Conservation (phyloP, 2,888 invertebrate genomes). For the Agelastica alni region DNA sequence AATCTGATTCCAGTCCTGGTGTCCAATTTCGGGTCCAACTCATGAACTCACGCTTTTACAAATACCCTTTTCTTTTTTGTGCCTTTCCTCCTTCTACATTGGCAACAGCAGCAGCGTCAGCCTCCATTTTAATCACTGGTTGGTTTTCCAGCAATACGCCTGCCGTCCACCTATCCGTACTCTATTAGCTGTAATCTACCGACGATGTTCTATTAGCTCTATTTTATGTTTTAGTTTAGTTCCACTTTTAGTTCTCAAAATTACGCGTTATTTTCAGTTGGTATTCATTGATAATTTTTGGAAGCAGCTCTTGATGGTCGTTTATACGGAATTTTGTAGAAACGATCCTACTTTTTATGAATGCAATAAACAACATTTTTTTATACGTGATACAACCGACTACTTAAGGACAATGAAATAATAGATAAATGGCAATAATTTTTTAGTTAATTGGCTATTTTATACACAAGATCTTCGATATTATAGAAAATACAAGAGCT, state of each 20-base stretch:
- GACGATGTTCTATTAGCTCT: neutral
- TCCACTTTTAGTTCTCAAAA: no score
- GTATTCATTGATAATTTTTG: no score
- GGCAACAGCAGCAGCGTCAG: slow-evolving; percentile 19
- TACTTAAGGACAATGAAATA: no score
- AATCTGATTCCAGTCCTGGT: slow-evolving; percentile 9
- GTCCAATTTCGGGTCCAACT: slow-evolving; percentile 27
- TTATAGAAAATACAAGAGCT: no score
- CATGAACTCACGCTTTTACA: slow-evolving; percentile 29
- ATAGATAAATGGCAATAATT: no score
- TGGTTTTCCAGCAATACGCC: slow-evolving; percentile 20
- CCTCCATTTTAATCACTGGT: slow-evolving; percentile 31
- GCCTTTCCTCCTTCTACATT: slow-evolving; percentile 12
- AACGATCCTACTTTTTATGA: no score
- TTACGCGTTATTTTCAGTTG: neutral
- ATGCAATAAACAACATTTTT: no score
- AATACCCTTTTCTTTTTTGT: slow-evolving; percentile 27
- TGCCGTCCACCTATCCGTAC: slow-evolving; percentile 6
- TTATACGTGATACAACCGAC: no score
- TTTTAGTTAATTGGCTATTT: no score
- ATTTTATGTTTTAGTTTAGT: neutral
- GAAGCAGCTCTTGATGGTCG: no score
- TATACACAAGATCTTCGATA: no score
- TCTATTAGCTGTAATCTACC: slow-evolving; percentile 3
- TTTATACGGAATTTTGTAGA: no score